Percentiles rank a stretch among this genome's conserved stretches.
These are phyloP conservation scores for Leptinotarsa texana DNA, from an alignment of 1,140 invertebrate species.

Conservation along the genomic window DNA sequence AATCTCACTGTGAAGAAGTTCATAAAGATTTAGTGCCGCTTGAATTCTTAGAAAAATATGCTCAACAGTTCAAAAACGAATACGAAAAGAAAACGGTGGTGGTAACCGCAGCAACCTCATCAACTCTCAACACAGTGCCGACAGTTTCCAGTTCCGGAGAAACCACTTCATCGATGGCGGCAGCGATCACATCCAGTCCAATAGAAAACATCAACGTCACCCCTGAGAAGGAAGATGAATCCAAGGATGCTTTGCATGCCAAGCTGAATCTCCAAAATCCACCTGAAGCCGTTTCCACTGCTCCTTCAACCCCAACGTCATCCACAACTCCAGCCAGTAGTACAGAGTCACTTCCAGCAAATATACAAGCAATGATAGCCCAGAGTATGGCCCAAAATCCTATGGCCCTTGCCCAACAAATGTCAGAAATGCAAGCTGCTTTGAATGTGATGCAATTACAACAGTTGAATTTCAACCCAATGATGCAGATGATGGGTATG, in stretches of 20 bases:
- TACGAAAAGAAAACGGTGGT: constrained; percentile 80
- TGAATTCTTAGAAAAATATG: constrained; percentile 88
- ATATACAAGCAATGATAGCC: constrained; percentile 56
- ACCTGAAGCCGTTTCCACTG: constrained; percentile 62
- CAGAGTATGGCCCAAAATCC: constrained; percentile 59
- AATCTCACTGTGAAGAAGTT: constrained; percentile 93
- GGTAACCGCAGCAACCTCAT: constrained; percentile 66
- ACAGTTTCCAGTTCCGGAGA: constrained; percentile 62
- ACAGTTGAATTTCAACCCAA: constrained; percentile 79
- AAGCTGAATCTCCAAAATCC: constrained; percentile 58
- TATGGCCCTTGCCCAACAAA: constrained; percentile 73
- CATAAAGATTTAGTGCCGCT: constrained; percentile 89
- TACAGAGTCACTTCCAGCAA: constrained; percentile 63
- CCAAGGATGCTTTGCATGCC: constrained; percentile 55
- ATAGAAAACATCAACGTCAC: constrained; percentile 55
- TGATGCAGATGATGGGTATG: constrained; percentile 83
- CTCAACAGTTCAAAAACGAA: constrained; percentile 85
- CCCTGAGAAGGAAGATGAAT: constrained; percentile 63
- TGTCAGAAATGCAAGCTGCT: constrained; percentile 84
- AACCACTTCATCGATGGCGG: constrained; percentile 40
- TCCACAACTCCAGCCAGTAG: constrained; percentile 68
- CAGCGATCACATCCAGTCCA: constrained; percentile 37
- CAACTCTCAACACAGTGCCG: constrained; percentile 61
- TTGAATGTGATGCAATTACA: constrained; percentile 87
- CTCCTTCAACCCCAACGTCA: constrained; percentile 64